These are phyloP conservation scores for Aramus guarauna DNA, from an alignment of 2,113 vertebrate species.

Conservation along the genomic window DNA sequence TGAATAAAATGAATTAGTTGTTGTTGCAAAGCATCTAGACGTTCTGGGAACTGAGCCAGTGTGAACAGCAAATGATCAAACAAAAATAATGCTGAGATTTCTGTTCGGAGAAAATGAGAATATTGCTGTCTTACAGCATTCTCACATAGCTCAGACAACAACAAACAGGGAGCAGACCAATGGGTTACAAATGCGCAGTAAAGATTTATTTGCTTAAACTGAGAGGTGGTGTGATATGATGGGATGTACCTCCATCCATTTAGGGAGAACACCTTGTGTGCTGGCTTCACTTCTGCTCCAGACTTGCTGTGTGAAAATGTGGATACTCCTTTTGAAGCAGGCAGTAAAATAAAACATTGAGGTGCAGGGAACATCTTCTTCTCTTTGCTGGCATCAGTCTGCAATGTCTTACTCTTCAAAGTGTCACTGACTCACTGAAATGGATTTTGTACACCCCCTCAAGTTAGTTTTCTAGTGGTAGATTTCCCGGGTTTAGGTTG, in stretches of 20 bases:
- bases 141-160: neutral
- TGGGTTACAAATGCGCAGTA: neutral
- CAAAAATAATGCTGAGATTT: neutral
- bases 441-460: constrained; percentile 6
- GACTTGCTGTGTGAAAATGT: neutral
- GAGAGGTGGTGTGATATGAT: neutral
- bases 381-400: neutral
- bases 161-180: neutral
- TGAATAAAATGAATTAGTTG: constrained; percentile 5
- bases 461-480: neutral
- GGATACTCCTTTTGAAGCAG: neutral
- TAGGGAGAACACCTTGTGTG: neutral
- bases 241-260: neutral
- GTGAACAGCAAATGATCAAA: constrained; percentile 2
- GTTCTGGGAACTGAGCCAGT: neutral
- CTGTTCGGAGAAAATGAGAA: neutral
- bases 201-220: neutral
- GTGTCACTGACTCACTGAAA: constrained; percentile 34
- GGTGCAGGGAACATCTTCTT: neutral
- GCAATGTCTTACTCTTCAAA: constrained; percentile 5
- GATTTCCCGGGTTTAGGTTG: neutral
- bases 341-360: neutral
- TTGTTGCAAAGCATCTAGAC: neutral
- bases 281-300: neutral
- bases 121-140: neutral